Conservation (phyloP, 1,140 invertebrate species). For the Manduca sexta region DNA sequence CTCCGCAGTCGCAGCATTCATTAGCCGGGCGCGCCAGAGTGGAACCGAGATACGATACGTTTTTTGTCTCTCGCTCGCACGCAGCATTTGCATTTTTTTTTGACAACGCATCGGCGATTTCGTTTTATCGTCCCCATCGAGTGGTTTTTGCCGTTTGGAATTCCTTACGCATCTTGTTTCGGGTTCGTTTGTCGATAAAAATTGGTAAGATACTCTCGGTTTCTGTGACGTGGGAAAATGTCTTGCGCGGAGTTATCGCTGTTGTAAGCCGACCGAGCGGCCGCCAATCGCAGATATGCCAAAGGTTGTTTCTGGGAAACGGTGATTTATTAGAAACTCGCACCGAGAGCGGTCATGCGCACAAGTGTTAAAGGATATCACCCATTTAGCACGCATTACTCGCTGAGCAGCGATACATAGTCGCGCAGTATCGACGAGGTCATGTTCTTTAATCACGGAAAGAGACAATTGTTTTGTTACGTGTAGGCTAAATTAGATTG, state of each 20-base stretch:
- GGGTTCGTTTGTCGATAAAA: conserved; percentile 33
- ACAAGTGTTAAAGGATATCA: conserved; percentile 8
- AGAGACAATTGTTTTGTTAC: conserved; percentile 1
- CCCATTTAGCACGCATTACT: conserved; percentile 16
- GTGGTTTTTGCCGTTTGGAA: conserved; percentile 58
- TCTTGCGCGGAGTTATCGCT: neutral
- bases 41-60: conserved; percentile 60
- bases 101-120: conserved; percentile 60
- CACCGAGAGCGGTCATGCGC: neutral
- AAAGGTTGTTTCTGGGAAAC: too few species aligned
- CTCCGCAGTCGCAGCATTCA: conserved; percentile 34
- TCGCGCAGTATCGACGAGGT: conserved; percentile 10
- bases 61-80: conserved; percentile 63
- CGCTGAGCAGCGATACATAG: neutral
- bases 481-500: neutral
- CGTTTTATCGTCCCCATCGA: conserved; percentile 62
- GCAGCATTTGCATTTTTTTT: conserved; percentile 56
- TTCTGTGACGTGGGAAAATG: conserved; percentile 26
- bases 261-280: too few species aligned
- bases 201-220: conserved; percentile 25
- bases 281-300: too few species aligned
- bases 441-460: conserved; percentile 10
- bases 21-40: conserved; percentile 56
- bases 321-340: too few species aligned
- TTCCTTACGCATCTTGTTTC: conserved; percentile 48